A percentile compares a stretch with the other conserved stretches of the same genome.
These are phyloP conservation scores for Parnassius apollo DNA, from an alignment of 2,888 invertebrate species.

Conservation along the genomic window DNA sequence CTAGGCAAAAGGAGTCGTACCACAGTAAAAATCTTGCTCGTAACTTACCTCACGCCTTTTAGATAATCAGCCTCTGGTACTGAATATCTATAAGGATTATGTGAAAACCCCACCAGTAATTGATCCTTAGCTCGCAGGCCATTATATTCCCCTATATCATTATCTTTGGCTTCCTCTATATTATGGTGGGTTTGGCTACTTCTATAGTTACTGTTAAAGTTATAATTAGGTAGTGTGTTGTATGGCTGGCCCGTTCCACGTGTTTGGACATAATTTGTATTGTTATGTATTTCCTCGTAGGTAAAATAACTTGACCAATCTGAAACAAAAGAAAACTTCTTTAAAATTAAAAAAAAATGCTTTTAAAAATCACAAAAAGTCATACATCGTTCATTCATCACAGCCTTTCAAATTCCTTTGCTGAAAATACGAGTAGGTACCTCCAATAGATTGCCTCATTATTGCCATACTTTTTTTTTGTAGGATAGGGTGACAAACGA, in stretches of 20 bases:
- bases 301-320: conserved; percentile 53
- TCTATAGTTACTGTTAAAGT: conserved; percentile 35
- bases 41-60: conserved; percentile 62
- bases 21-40: background rate
- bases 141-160: conserved; percentile 44
- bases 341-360: too few relatives aligned
- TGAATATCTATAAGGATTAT: conserved; percentile 67
- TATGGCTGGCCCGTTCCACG: conserved; percentile 47
- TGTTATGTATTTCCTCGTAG: conserved; percentile 65
- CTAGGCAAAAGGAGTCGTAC: background rate
- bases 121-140: conserved; percentile 34
- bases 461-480: too few relatives aligned
- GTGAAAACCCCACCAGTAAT: conserved; percentile 63
- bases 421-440: too few relatives aligned
- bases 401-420: too few relatives aligned
- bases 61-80: conserved; percentile 62
- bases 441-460: too few relatives aligned
- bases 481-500: too few relatives aligned
- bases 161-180: conserved; percentile 42
- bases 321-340: conserved; percentile 45
- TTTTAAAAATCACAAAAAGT: too few relatives aligned
- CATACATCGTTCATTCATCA: too few relatives aligned
- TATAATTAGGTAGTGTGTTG: conserved; percentile 33
- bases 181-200: conserved; percentile 27
- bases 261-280: conserved; percentile 60